A percentile compares a stretch with the other conserved stretches of the same genome.
Conservation (phyloP, 64 coral and sea anemone genomes). For the Montipora sp. region DNA sequence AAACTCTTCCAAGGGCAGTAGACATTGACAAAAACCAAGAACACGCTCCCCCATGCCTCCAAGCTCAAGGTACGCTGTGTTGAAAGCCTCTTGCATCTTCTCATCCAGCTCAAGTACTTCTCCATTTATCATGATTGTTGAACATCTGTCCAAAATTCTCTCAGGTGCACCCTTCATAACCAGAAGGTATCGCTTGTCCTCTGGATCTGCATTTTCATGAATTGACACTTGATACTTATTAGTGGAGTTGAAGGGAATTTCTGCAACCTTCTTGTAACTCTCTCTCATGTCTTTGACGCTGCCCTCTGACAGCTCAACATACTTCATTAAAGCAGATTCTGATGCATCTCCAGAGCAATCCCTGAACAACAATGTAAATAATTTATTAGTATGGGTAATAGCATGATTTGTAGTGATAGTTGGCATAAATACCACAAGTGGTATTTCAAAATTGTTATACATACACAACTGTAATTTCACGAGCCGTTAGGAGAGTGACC, state of each 20-base stretch:
- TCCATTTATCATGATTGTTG: conserved; percentile 77
- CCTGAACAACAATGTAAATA: conserved; percentile 21
- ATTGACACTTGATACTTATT: conserved; percentile 99
- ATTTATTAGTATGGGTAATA: no score
- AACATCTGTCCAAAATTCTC: conserved; percentile 95
- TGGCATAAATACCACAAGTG: no score
- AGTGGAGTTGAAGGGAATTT: conserved; percentile 98
- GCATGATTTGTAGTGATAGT: no score
- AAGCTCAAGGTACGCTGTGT: conserved; percentile 91
- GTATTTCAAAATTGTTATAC: no score
- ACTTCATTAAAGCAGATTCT: conserved; percentile 95
- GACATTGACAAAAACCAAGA: conserved; percentile 95
- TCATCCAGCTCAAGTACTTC: conserved; percentile 81
- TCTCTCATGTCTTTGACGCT: conserved; percentile 80
- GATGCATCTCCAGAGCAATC: conserved; percentile 98
- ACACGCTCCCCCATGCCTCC: conserved; percentile 98
- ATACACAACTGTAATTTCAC: no score
- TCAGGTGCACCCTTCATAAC: conserved; percentile 99
- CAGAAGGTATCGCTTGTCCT: conserved; percentile 81
- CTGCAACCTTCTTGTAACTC: conserved; percentile 79
- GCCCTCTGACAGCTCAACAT: conserved; percentile 83
- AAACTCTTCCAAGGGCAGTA: conserved; percentile 77
- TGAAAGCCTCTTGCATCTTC: conserved; percentile 79
- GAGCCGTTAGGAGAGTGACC: no score
- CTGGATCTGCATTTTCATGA: conserved; percentile 68